A percentile compares a stretch with the other conserved stretches of the same genome.
Evolutionary conservation across 2,888 invertebrate species (phyloP).

Genomic region (Therioaphis trifolii): DNA sequence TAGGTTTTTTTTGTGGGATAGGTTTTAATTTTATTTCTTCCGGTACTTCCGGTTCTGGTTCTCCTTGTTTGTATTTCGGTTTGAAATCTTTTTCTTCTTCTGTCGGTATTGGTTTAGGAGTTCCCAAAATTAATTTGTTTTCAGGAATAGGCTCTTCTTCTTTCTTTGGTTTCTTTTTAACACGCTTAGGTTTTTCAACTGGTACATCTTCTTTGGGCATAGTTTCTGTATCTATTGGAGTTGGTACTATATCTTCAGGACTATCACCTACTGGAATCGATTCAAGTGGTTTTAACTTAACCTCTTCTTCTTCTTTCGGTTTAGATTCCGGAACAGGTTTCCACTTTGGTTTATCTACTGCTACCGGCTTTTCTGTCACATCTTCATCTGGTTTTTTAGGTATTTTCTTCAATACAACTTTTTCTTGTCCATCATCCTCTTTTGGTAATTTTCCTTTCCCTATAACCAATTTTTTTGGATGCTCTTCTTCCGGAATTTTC

Average conservation of each 20-base stretch:
- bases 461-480: constrained; percentile 69
- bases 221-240: constrained; percentile 62
- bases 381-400: constrained; percentile 63
- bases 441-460: constrained; percentile 72
- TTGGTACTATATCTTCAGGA: constrained; percentile 54
- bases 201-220: constrained; percentile 39
- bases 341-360: constrained; percentile 64
- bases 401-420: constrained; percentile 71
- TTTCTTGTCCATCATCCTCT: constrained; percentile 67
- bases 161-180: constrained; percentile 66
- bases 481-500: constrained; percentile 69
- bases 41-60: constrained; percentile 68
- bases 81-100: constrained; percentile 68
- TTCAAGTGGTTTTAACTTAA: constrained; percentile 67
- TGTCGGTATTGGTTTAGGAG: constrained; percentile 66
- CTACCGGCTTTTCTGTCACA: constrained; percentile 66
- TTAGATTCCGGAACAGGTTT: constrained; percentile 66
- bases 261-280: constrained; percentile 65
- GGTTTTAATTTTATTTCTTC: constrained; percentile 68
- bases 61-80: constrained; percentile 69
- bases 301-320: constrained; percentile 63
- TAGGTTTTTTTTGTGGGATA: constrained; percentile 68
- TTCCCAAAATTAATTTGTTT: constrained; percentile 65
- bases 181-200: constrained; percentile 64
- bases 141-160: constrained; percentile 66